These are phyloP conservation scores for Pseudobourletiella spinata DNA, from an alignment of 1,140 invertebrate genomes.

Conservation along the genomic window DNA sequence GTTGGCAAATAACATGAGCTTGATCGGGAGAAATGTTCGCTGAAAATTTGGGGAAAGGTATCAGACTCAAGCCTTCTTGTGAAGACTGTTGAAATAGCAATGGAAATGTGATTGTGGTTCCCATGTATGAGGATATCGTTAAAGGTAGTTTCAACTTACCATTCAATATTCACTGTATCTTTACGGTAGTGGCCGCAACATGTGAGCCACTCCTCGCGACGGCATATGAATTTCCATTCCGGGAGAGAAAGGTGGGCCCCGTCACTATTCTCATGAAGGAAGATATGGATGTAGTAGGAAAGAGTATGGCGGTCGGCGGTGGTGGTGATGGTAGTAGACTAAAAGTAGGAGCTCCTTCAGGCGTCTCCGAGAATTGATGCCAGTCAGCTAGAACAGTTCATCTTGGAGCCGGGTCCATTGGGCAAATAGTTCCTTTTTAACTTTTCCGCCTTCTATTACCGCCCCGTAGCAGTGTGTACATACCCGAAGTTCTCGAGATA, in stretches of 20 bases:
- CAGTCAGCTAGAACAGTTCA: conserved; percentile 21
- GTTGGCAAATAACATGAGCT: background rate
- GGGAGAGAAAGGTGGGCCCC: conserved; percentile 18
- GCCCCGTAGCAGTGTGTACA: no score
- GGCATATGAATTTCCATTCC: background rate
- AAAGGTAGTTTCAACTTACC: no score
- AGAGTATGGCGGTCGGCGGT: background rate
- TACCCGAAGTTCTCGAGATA: no score
- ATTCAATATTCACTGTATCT: no score
- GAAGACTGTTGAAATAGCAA: conserved; percentile 10
- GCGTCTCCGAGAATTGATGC: conserved; percentile 21
- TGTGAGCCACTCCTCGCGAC: no score
- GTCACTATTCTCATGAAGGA: conserved; percentile 24
- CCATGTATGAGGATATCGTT: background rate
- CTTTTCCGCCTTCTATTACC: background rate
- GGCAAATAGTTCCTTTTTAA: conserved; percentile 18
- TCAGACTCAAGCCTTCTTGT: no score
- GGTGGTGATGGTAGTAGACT: background rate
- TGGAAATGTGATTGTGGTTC: conserved; percentile 14
- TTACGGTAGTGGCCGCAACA: no score
- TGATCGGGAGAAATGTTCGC: no score
- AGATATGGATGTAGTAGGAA: no score
- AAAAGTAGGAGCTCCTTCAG: conserved; percentile 19
- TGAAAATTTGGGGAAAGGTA: no score
- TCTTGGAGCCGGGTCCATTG: conserved; percentile 18